Base-by-base conservation (phyloP, 2,113 vertebrate genomes). In the Lanius collurio region DNA sequence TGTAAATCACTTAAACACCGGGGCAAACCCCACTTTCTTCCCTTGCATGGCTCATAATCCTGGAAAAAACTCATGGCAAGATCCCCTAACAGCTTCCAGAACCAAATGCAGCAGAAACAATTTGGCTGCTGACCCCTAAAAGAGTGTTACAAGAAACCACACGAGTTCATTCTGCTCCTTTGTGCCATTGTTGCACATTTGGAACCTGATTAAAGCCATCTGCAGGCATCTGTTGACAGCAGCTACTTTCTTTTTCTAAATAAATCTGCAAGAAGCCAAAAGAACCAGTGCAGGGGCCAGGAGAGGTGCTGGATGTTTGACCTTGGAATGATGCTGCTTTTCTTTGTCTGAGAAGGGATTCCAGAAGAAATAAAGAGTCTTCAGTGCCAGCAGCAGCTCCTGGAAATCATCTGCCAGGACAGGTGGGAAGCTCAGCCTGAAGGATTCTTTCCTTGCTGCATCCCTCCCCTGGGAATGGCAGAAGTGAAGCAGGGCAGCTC, bases 141-240 rank as follows among this genome's bases (percentile, higher is more conserved):
- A 83, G 46, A 77, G 77, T 15, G 55, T 89, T 83, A 84, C 89
- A 80, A 78, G 56, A 83, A 95, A 83, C 20, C 89, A 93, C 56
- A 80, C 65, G 78, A 82, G 70, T 74, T 83, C 33, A 27, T 39
- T 83, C 33, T 18, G 68, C 44, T 93, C 35, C 91, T 94, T 47
- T 75, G 86, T 75, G 49, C 87, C 89, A 78, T 75, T 95, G 91
- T 71, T 67, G 82, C 91, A 84, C 60, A 35, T 94, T 89, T 92
- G 89, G 91, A 67, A 84, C 42, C 77, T 84, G 93, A 95, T 78
- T 83, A 70, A 92, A 96, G 93, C 73, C 91, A 94, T 71, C 91
- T 92, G 93, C 6, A 59, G 18, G 13, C 37, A 55, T 74, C 93
- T 75, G 83, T 76, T 59, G 65, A 92, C 76, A 74, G 57, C 6